phyloP scores from a whole-genome alignment of 2,888 invertebrate genomes.

The Nomada fabriciana region DNA sequence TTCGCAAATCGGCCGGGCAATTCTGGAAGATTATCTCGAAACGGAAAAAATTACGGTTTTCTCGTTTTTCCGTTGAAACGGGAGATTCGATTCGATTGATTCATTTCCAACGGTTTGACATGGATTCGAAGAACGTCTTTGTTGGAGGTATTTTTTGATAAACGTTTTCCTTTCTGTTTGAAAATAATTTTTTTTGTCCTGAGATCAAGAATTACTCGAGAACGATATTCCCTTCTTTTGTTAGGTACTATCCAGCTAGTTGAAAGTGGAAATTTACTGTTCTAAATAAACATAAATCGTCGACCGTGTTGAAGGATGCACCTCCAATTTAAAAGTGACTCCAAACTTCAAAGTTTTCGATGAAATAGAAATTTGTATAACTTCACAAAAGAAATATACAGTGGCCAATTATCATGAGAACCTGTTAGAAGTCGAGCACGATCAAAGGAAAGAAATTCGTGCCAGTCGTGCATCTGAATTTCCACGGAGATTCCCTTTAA shows the following conservation, averaged over 20 bases:
- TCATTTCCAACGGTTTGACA: slow-evolving; percentile 57
- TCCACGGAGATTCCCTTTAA: slow-evolving; percentile 60
- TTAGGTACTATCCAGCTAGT: neutral
- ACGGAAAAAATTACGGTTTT: neutral
- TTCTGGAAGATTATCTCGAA: neutral
- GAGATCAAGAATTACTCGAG: neutral
- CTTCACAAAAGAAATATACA: no score
- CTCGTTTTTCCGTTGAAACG: slow-evolving; percentile 2
- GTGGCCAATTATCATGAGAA: no score
- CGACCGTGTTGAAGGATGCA: no score
- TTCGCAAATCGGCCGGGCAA: neutral
- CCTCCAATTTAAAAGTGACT: no score
- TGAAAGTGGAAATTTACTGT: slow-evolving; percentile 5
- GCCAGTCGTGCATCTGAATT: slow-evolving; percentile 19
- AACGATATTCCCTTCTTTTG: slow-evolving; percentile 6
- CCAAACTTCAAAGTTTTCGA: no score
- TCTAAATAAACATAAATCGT: no score
- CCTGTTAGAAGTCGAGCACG: neutral
- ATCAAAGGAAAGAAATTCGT: slow-evolving; percentile 21
- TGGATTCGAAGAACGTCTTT: slow-evolving; percentile 44
- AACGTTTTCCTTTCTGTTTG: neutral
- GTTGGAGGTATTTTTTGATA: neutral
- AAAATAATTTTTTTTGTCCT: no score
- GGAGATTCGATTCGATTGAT: no score
- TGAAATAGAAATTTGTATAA: no score